Conservation (phyloP, 2,113 vertebrate genomes). For the Garra rufa region DNA sequence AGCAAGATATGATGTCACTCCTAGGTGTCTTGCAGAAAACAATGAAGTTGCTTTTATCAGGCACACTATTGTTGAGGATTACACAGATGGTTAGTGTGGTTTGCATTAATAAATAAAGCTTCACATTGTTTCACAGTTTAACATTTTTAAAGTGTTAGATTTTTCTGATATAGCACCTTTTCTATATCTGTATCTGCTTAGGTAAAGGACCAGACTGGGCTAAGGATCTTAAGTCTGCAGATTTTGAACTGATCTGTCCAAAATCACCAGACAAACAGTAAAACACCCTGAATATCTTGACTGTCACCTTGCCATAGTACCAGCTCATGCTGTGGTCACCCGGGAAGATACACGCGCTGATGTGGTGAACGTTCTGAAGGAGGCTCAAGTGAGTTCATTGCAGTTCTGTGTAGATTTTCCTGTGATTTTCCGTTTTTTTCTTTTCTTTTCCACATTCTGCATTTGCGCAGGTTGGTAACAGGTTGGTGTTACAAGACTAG, state of each 20-base stretch:
- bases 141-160: background rate
- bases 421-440: background rate
- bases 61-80: conserved; percentile 81
- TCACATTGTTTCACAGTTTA: background rate
- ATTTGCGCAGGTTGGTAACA: background rate
- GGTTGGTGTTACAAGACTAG: too few species aligned
- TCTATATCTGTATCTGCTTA: conserved; percentile 39
- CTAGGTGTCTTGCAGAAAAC: conserved; percentile 83
- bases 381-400: conserved; percentile 67
- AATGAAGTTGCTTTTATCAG: conserved; percentile 91
- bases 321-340: conserved; percentile 77
- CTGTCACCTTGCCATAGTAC: conserved; percentile 70
- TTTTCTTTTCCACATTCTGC: background rate
- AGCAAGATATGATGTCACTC: too few species aligned
- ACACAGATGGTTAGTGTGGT: conserved; percentile 75
- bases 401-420: background rate
- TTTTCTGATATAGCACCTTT: background rate
- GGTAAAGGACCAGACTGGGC: conserved; percentile 65
- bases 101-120: background rate
- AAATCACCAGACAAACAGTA: background rate
- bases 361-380: conserved; percentile 64
- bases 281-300: background rate
- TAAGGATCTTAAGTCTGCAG: background rate
- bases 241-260: conserved; percentile 74
- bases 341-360: conserved; percentile 58